Base-by-base conservation (phyloP, 2,888 invertebrate species). In the Polietes domitor region DNA sequence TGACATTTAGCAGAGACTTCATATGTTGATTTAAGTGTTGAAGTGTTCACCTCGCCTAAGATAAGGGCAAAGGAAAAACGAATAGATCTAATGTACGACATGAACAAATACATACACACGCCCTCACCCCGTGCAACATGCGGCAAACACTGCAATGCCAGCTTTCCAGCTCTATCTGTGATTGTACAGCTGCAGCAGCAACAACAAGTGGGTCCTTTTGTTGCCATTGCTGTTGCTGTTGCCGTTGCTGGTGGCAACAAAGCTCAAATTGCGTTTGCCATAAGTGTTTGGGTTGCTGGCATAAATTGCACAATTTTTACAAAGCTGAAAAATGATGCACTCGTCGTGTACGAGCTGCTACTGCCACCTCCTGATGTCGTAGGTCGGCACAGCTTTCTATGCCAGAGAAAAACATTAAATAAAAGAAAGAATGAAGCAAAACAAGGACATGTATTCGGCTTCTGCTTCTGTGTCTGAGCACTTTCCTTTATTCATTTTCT, bases 241-340 rank as follows among this genome's bases (percentile, higher is more conserved):
- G 55, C 55, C n/a, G 65, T 15, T 17, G 65, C 2, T 65, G 41
- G 7, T 41, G n/a, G 12, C 61, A n/a, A 58, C 65, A 37, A 43
- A 19, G 68, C 68, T 41, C 24, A 43, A 68, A 68, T n/a, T 68
- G 68, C 37, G 43, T 68, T 74, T 77, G 55, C 65, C 65, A 75
- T 77, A 80, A 80, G 83, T 80, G 83, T 43, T 68, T 68, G 68
- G 65, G 43, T 68, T 68, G 41, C 75, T 83, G 83, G 80, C 80
- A 83, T 78, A 83, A 83, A 83, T 78, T 81, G 81, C 81, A 84
- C 84, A 84, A 80, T 78, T 78, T 78, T 77, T 61, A 71, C 71
- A 63, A 77, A 76, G 58, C n/a, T n/a, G 77, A 71, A 65, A 75
- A 70, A 53, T 53, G 53, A 17, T 50, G 53, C 21, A 19, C 21